These are phyloP conservation scores for Spicauda simplicius DNA, from an alignment of 2,888 invertebrate genomes.

Conservation along the genomic window DNA sequence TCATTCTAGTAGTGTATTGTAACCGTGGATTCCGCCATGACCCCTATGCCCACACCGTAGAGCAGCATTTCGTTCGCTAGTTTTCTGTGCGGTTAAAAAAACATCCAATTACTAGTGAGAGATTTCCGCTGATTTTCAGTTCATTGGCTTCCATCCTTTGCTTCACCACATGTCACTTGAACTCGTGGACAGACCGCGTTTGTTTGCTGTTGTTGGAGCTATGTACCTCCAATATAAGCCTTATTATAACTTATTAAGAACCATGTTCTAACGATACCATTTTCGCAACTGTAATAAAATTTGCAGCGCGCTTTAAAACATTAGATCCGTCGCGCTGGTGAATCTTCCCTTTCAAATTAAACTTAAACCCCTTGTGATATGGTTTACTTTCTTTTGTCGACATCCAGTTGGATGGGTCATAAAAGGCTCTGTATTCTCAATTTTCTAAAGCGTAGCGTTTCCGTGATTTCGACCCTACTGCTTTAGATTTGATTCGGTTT, in stretches of 20 bases:
- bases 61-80: constrained; percentile 10
- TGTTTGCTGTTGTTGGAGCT: background rate
- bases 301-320: constrained; percentile 32
- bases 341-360: background rate
- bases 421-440: constrained; percentile 33
- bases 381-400: constrained; percentile 9
- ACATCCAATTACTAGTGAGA: constrained; percentile 37
- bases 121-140: constrained; percentile 38
- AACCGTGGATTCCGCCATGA: background rate
- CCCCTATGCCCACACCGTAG: constrained; percentile 8
- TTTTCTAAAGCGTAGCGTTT: constrained; percentile 14
- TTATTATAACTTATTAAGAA: background rate
- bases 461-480: background rate
- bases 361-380: constrained; percentile 4
- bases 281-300: constrained; percentile 21
- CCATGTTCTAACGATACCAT: background rate
- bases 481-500: background rate
- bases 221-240: background rate
- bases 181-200: constrained; percentile 24
- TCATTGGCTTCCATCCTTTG: constrained; percentile 39
- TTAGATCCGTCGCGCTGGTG: constrained; percentile 20
- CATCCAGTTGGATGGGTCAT: constrained; percentile 22
- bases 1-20: constrained; percentile 9
- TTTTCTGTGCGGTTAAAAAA: constrained; percentile 30
- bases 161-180: constrained; percentile 37